phyloP scores from a whole-genome alignment of 2,797 vertebrate species.

The Enteromius fasciolatus region DNA sequence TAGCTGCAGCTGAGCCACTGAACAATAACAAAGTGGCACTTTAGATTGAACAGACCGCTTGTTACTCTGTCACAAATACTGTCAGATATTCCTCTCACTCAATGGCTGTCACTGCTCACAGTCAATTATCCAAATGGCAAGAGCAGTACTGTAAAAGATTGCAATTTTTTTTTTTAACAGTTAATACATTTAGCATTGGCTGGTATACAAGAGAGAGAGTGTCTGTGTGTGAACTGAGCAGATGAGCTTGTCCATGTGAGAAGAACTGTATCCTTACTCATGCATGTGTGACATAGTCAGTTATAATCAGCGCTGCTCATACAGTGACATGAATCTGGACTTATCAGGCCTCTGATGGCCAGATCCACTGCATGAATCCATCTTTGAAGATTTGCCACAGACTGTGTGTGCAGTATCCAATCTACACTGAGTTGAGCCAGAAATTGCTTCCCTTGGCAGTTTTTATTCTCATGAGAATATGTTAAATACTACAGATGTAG shows the following conservation, averaged over 20 bases:
- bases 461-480: background rate
- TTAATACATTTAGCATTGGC: slow-evolving; percentile 6
- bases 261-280: background rate
- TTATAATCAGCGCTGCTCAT: slow-evolving; percentile 37
- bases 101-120: slow-evolving; percentile 6
- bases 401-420: background rate
- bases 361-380: slow-evolving; percentile 46
- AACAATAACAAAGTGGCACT: slow-evolving; percentile 21
- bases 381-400: slow-evolving; percentile 38
- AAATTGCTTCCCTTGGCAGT: background rate
- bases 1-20: background rate
- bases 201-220: background rate
- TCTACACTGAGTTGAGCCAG: background rate
- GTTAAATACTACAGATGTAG: background rate
- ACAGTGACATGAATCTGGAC: background rate
- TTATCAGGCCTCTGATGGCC: slow-evolving; percentile 12
- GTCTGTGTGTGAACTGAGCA: background rate
- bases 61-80: slow-evolving; percentile 37
- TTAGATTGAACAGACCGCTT: slow-evolving; percentile 4
- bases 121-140: slow-evolving; percentile 16
- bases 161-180: slow-evolving; percentile 1
- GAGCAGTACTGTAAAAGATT: background rate
- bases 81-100: slow-evolving; percentile 19
- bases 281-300: slow-evolving; percentile 28
- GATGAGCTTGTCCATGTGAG: background rate